Base-by-base conservation (phyloP, 1,140 invertebrate species). In the Drosophila eugracilis region DNA sequence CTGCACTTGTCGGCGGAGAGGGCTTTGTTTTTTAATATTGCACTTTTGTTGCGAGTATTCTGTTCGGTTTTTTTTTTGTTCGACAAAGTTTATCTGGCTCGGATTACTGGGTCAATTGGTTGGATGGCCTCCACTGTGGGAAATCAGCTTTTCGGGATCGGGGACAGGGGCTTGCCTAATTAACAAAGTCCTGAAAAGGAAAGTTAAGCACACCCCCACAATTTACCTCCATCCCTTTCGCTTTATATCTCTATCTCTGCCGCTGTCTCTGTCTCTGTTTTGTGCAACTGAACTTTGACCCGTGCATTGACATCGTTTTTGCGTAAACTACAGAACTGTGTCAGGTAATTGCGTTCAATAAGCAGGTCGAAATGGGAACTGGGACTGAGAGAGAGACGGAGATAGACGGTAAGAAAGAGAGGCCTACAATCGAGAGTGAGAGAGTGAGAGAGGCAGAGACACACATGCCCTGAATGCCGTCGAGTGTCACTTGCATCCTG, bases 301-400 rank as follows among this genome's bases (percentile, higher is more conserved):
- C 77, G 70, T 81, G 60, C 80, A 63, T 79, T 88, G 78, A 71
- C 81, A 81, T 80, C 83, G 69, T 86, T 86, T 78, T 47, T 74
- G 74, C 70, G 54, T 74, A 69, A 70, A 70, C 63, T 70, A 47
- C 42, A 30, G 59, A 84, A 85, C 62, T 86, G 63, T 86, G 81
- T 74, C 83, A 86, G 81, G 74, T 85, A 85, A 85, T 85, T 85
- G 80, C 77, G 83, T 85, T 85, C 81, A 88, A 86, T 86, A 86
- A 86, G 83, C 83, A 88, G 81, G 83, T 86, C 81, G 45, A 34
- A 65, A 47, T 65, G 60, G 55, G 41, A 47, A 60, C 57, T 65
- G 24, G 12, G 12, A 24, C 57, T 60, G 32, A 4, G 32, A 65
- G 21, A 22, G 30, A 60, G 41, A 37, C 10, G 7, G 44, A 4